phyloP scores from a whole-genome alignment of 1,140 invertebrate genomes.

The Bombus pascuorum region DNA sequence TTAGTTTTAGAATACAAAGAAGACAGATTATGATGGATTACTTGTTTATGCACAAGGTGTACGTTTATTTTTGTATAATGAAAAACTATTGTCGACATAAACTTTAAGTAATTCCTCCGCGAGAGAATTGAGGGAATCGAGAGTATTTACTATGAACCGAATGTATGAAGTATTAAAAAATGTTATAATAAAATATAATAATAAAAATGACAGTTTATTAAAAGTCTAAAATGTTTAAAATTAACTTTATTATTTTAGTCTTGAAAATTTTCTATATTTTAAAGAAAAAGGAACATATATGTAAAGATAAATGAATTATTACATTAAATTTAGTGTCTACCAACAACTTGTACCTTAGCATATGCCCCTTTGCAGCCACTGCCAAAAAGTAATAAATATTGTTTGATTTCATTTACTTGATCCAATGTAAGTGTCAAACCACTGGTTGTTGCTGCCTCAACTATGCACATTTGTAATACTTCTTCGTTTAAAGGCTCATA shows the following conservation, averaged over 20 bases:
- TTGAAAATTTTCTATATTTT: neutral
- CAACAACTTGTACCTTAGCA: constrained; percentile 74
- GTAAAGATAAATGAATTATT: neutral
- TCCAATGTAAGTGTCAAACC: constrained; percentile 55
- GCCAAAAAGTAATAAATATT: constrained; percentile 59
- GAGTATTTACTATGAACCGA: neutral
- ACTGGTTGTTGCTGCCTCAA: constrained; percentile 61
- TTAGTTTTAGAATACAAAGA: too few relatives aligned
- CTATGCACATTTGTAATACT: constrained; percentile 72
- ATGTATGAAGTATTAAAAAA: neutral
- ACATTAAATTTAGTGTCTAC: constrained; percentile 24
- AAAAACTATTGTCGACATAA: neutral
- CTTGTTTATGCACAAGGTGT: too few relatives aligned
- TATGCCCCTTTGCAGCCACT: constrained; percentile 79
- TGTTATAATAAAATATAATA: neutral
- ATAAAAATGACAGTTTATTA: neutral
- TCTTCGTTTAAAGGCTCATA: constrained; percentile 64
- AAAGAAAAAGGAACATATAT: neutral
- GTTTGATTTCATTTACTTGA: constrained; percentile 66
- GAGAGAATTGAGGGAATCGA: neutral
- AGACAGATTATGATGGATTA: too few relatives aligned
- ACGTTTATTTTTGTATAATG: too few relatives aligned
- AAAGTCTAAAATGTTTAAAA: neutral
- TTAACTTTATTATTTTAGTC: neutral
- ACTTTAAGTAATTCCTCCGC: neutral